Evolutionary conservation across 2,113 vertebrate species (phyloP).

Genomic region (Stigmatopora nigra): DNA sequence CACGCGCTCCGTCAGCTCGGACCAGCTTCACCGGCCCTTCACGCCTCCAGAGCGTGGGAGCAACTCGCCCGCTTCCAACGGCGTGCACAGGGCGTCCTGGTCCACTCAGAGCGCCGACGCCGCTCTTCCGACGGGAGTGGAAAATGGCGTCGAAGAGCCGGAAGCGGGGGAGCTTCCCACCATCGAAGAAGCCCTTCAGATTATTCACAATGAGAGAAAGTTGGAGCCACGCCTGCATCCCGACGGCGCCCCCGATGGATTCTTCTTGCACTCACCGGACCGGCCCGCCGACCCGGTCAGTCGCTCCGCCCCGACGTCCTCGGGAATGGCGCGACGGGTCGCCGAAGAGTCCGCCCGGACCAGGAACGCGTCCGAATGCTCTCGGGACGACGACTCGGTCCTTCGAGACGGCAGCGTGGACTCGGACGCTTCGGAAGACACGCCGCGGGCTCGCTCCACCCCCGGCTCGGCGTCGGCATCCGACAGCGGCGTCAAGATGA

Average conservation of each 20-base stretch:
- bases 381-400: conserved; percentile 75
- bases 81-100: conserved; percentile 67
- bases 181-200: conserved; percentile 88
- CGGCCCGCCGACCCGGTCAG: conserved; percentile 56
- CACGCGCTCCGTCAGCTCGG: conserved; percentile 81
- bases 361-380: conserved; percentile 67
- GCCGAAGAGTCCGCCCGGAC: conserved; percentile 44
- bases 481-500: conserved; percentile 82
- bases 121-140: conserved; percentile 53
- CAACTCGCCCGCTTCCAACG: conserved; percentile 54
- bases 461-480: conserved; percentile 33
- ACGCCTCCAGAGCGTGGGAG: conserved; percentile 65
- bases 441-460: conserved; percentile 65
- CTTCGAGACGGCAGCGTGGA: conserved; percentile 77
- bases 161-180: conserved; percentile 78
- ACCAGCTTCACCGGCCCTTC: conserved; percentile 73
- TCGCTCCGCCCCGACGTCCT: conserved; percentile 64
- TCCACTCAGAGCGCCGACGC: conserved; percentile 50
- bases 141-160: conserved; percentile 59
- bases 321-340: conserved; percentile 64
- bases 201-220: conserved; percentile 82
- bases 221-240: conserved; percentile 83
- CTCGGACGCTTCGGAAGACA: conserved; percentile 76
- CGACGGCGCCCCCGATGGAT: conserved; percentile 82
- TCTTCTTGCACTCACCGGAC: conserved; percentile 85